These are phyloP conservation scores for Antechinus flavipes DNA, from an alignment of 2,113 vertebrate species.

Conservation along the genomic window DNA sequence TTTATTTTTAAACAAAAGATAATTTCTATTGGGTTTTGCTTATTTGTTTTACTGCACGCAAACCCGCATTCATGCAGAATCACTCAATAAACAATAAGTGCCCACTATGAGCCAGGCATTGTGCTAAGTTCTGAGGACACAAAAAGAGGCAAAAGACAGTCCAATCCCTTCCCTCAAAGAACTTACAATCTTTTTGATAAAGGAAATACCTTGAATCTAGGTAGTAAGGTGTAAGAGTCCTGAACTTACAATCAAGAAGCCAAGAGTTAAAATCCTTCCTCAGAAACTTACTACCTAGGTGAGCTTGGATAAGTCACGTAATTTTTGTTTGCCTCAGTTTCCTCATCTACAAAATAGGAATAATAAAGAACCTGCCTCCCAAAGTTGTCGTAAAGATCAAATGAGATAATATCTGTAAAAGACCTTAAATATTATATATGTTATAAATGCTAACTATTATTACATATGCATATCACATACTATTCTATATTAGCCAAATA, in stretches of 20 bases:
- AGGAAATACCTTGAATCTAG: background rate
- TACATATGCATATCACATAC: background rate
- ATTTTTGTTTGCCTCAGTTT: background rate
- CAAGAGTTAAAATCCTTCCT: background rate
- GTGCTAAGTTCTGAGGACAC: background rate
- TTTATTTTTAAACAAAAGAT: background rate
- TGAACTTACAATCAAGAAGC: background rate
- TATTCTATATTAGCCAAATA: background rate
- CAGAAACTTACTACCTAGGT: background rate
- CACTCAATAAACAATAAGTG: background rate
- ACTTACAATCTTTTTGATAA: background rate
- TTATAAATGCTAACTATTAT: background rate
- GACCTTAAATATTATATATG: background rate
- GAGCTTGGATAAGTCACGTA: background rate
- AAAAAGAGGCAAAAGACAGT: background rate
- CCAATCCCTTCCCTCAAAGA: background rate
- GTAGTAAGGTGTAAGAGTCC: no score
- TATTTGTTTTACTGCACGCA: background rate
- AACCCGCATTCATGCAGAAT: background rate
- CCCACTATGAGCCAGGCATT: background rate
- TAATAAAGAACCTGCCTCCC: background rate
- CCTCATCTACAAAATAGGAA: background rate
- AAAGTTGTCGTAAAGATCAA: background rate
- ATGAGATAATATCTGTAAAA: background rate
- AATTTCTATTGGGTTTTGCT: background rate